Base-by-base conservation (phyloP, 2,888 invertebrate genomes). In the Acleris sparsana region DNA sequence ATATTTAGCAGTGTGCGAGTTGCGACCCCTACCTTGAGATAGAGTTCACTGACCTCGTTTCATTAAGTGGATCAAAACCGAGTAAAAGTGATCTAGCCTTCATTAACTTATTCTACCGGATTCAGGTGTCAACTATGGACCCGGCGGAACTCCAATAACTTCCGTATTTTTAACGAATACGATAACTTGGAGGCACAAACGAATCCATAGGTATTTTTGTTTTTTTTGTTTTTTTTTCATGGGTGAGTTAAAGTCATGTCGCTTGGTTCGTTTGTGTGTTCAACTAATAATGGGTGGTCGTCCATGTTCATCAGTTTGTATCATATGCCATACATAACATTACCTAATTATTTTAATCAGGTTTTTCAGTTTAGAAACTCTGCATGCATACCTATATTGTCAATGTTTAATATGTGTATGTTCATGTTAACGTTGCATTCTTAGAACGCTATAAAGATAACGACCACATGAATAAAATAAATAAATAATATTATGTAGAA, bases 101-200 rank as follows among this genome's bases (percentile, higher is more conserved):
- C 62, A 56, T 62, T 48, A 61, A 62, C 33, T 17, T 46, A 25
- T 43, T 64, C 49, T 56, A 48, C 52, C 49, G 48, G 48, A 65
- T 66, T 53, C 67, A 67, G 67, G 63, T 67, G 63, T n/a, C 58
- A 58, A 55, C 29, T 67, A 44, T 52, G 55, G 67, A 52, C 17
- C 48, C 51, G 63, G 5, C 22, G 63, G 17, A 49, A 53, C 22
- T 48, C 56, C 6, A 57, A 55, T 52, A 56, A 62, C 59, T 67
- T 67, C 63, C 63, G 67, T 56, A 16, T n/a, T 33, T 53, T 67
- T n/a, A 53, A 53, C 43, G 69, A 57, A 39, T 69, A 67, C 55
- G 63, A 63, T 61, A 63, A 67, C 48, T 63, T 69, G 57, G 69
- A 64, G 44, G 61, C 66, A 66, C 66, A 66, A 66, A 66, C 66